Conservation (phyloP, 2,797 vertebrate genomes). For the Eremophila alpestris region DNA sequence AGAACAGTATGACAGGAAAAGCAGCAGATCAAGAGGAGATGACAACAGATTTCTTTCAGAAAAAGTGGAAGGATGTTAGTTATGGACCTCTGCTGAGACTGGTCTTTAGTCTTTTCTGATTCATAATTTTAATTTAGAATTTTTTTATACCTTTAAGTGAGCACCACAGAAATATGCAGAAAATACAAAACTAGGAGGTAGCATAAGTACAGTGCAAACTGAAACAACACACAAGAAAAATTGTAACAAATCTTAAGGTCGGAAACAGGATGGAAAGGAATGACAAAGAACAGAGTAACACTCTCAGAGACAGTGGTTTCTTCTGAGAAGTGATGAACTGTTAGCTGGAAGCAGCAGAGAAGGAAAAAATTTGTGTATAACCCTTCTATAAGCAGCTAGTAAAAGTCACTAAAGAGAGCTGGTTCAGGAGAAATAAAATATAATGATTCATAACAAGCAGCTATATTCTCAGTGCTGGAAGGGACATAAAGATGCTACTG, state of each 20-base stretch:
- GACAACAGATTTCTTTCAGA: conserved; percentile 33
- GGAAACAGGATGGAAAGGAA: not conserved
- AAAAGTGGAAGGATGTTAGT: conserved; percentile 43
- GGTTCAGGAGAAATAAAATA: not conserved
- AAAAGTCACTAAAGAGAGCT: not conserved
- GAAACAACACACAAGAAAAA: not conserved
- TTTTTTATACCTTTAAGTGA: not conserved
- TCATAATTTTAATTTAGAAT: not conserved
- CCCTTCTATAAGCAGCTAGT: not conserved
- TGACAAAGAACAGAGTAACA: not conserved
- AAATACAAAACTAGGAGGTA: not conserved
- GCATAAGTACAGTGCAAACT: not conserved
- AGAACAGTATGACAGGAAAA: not conserved
- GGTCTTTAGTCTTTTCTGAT: not conserved
- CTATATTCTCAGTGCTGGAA: not conserved
- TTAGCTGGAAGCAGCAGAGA: not conserved
- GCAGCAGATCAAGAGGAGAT: not conserved
- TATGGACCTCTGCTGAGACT: not conserved
- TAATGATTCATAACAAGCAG: not conserved
- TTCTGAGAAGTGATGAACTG: not conserved
- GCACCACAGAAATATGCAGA: not conserved
- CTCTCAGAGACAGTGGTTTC: not conserved
- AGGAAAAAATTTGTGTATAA: not conserved
- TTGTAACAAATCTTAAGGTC: not conserved
- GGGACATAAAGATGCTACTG: not conserved